These are phyloP conservation scores for Brotula barbata DNA, from an alignment of 2,797 vertebrate genomes.

Conservation along the genomic window DNA sequence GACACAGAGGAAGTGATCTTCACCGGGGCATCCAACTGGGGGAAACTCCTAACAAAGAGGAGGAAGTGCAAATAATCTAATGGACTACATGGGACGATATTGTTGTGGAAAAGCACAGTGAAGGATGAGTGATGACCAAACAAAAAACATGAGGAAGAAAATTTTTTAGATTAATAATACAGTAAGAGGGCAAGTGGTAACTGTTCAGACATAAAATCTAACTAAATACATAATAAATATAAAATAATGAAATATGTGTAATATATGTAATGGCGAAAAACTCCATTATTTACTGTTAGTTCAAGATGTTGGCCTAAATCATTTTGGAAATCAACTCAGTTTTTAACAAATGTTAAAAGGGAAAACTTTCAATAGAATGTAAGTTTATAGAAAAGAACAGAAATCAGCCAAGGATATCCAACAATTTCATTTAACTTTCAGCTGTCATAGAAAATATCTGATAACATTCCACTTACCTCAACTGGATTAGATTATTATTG, in stretches of 20 bases:
- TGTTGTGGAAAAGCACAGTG: slow-evolving; percentile 36
- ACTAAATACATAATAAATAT: too few species aligned
- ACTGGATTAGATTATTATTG: too few species aligned
- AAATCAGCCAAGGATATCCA: too few species aligned
- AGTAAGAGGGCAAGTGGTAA: not conserved
- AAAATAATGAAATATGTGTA: too few species aligned
- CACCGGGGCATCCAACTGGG: slow-evolving; percentile 89
- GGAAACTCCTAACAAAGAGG: slow-evolving; percentile 80
- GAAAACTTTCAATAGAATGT: too few species aligned
- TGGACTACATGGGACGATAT: slow-evolving; percentile 56
- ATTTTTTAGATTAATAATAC: slow-evolving; percentile 19
- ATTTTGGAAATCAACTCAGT: too few species aligned
- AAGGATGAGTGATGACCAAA: slow-evolving; percentile 44
- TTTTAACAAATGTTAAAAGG: too few species aligned
- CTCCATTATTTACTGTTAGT: too few species aligned
- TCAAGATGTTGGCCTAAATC: too few species aligned
- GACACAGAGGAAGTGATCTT: slow-evolving; percentile 87
- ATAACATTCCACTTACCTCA: not conserved
- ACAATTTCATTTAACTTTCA: not conserved
- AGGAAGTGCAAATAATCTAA: slow-evolving; percentile 73
- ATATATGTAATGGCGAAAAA: too few species aligned
- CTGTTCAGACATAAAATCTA: not conserved
- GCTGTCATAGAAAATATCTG: not conserved
- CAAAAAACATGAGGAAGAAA: slow-evolving; percentile 45
- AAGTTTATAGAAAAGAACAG: too few species aligned